Percentiles rank a stretch among this genome's conserved stretches.
phyloP scores from a whole-genome alignment of 2,888 invertebrate genomes.

The Phasia obesa region DNA sequence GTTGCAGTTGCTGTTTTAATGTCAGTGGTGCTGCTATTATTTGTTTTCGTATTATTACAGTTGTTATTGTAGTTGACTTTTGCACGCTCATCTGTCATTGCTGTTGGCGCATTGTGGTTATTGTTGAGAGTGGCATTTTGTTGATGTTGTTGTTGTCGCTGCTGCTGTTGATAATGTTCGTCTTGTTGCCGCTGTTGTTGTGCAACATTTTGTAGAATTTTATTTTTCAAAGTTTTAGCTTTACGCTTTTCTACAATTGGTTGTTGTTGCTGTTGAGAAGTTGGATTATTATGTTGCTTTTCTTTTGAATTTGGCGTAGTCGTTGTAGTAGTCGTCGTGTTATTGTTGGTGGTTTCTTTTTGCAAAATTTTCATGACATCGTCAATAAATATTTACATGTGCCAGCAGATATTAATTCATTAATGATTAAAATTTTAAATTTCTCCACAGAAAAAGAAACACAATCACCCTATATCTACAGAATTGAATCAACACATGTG shows the following conservation, averaged over 20 bases:
- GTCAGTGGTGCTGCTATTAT: constrained; percentile 70
- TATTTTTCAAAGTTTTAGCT: constrained; percentile 75
- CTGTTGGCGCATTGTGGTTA: constrained; percentile 86
- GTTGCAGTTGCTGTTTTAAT: constrained; percentile 65
- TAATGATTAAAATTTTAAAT: constrained; percentile 1
- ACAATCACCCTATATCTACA: constrained; percentile 27
- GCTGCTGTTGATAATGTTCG: constrained; percentile 68
- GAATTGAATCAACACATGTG: constrained; percentile 17
- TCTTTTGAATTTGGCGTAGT: constrained; percentile 68
- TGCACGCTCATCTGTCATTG: constrained; percentile 85
- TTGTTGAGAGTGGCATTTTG: constrained; percentile 71
- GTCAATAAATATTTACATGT: constrained; percentile 66
- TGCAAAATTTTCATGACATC: constrained; percentile 75
- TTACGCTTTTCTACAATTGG: constrained; percentile 71
- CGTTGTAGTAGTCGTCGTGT: constrained; percentile 67
- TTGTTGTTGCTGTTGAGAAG: constrained; percentile 62
- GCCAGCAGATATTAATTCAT: constrained; percentile 42
- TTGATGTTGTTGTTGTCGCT: constrained; percentile 47
- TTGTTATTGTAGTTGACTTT: constrained; percentile 84
- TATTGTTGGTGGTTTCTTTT: constrained; percentile 70
- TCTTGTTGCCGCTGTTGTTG: constrained; percentile 67
- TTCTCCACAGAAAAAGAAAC: constrained; percentile 28
- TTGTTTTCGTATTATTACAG: constrained; percentile 86
- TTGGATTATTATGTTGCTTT: constrained; percentile 61
- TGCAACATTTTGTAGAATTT: constrained; percentile 72